phyloP scores from a whole-genome alignment of 2,113 vertebrate species.

The Oriolus oriolus region DNA sequence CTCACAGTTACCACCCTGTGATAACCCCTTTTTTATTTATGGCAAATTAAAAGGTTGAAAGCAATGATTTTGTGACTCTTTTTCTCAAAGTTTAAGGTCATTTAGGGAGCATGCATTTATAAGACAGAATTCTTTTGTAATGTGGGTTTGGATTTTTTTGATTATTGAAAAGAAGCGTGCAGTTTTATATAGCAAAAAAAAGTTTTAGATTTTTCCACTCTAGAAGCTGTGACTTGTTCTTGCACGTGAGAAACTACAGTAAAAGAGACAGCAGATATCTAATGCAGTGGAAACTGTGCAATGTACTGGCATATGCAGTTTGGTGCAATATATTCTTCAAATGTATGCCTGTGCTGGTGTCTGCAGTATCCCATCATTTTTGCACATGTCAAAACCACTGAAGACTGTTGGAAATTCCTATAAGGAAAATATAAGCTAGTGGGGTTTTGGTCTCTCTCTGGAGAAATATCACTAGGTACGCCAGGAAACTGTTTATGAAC shows the following conservation, averaged over 20 bases:
- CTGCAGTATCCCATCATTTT: not conserved
- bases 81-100: not conserved
- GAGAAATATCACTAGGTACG: not conserved
- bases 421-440: not conserved
- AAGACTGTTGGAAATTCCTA: not conserved
- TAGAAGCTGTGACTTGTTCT: not conserved
- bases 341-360: not conserved
- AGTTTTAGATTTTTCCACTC: not conserved
- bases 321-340: not conserved
- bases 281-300: not conserved
- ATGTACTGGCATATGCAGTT: not conserved
- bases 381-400: not conserved
- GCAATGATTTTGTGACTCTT: not conserved
- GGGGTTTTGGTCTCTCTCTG: not conserved
- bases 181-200: not conserved
- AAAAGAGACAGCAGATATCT: not conserved
- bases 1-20: not conserved
- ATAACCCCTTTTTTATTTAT: not conserved
- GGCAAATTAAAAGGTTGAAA: not conserved
- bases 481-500: not conserved
- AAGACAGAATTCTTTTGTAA: not conserved
- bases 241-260: not conserved
- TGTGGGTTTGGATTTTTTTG: not conserved
- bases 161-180: not conserved
- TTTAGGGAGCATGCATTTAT: not conserved